phyloP scores from a whole-genome alignment of 2,888 invertebrate genomes.

The Cephus sareptanus region DNA sequence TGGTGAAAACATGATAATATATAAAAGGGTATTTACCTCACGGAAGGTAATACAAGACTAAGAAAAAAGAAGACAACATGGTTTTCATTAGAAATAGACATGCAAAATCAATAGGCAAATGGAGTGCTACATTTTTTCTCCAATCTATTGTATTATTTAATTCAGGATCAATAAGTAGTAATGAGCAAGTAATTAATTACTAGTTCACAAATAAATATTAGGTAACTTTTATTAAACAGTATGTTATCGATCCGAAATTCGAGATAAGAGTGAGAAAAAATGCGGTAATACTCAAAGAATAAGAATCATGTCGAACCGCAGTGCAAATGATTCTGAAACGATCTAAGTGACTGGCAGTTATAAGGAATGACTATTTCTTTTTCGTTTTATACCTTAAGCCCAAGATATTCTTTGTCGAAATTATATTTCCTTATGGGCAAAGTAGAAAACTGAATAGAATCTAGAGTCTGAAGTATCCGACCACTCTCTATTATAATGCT shows the following conservation, averaged over 20 bases:
- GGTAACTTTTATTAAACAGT: background rate
- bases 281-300: background rate
- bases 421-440: background rate
- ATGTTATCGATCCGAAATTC: background rate
- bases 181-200: background rate
- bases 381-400: background rate
- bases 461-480: background rate
- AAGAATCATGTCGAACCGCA: background rate
- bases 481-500: background rate
- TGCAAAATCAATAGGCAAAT: background rate
- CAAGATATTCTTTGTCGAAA: background rate
- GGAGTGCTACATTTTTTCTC: too few species aligned
- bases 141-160: background rate
- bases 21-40: background rate
- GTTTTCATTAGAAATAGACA: background rate
- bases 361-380: background rate
- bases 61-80: too few species aligned
- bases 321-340: background rate
- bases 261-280: background rate
- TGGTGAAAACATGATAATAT: background rate
- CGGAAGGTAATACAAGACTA: too few species aligned
- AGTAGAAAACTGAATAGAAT: background rate
- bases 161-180: background rate
- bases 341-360: background rate
- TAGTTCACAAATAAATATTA: background rate